Conservation (phyloP, 1,140 invertebrate species). For the Apis mellifera region Amel_HAv3.1 CM009938.2:6390001-6390500, state of each 20-base stretch:
- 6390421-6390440: slow-evolving; percentile 29
- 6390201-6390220: neutral
- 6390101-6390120: neutral
- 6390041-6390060: slow-evolving; percentile 6
- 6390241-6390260: neutral
- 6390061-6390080: neutral
- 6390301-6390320: neutral
- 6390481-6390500: slow-evolving; percentile 44
- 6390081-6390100: slow-evolving; percentile 22
- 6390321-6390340: neutral
- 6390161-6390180: neutral
- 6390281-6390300: neutral
- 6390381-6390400: slow-evolving; percentile 21
- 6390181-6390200: neutral
- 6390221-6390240: neutral
- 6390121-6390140: neutral
- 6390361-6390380: neutral
- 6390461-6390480: slow-evolving; percentile 17
- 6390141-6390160: slow-evolving; percentile 3
- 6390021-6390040: neutral
- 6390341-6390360: neutral
- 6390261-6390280: neutral
- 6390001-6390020: neutral
- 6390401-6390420: slow-evolving; percentile 18
- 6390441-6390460: slow-evolving; percentile 47